Percentiles rank a stretch among this genome's conserved stretches.
Evolutionary conservation across 2,113 vertebrate species (phyloP).

Genomic region (Ranitomeya variabilis): DNA sequence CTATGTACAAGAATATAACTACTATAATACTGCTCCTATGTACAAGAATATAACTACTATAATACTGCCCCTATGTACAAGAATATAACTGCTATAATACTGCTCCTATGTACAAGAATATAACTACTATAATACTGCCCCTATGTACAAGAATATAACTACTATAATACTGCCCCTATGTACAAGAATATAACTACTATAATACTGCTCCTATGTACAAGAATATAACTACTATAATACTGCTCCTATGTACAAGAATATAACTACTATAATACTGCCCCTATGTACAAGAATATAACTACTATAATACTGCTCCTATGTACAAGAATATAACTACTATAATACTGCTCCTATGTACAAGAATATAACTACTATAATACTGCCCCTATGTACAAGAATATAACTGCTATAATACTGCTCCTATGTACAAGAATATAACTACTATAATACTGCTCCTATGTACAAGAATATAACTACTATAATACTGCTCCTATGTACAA

Average conservation of each 20-base stretch:
- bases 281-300: not conserved
- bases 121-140: not conserved
- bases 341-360: not conserved
- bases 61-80: too few species aligned
- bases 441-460: constrained; percentile 2
- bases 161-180: not conserved
- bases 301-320: not conserved
- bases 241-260: too few species aligned
- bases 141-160: not conserved
- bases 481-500: not conserved
- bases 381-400: too few species aligned
- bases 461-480: not conserved
- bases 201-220: not conserved
- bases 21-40: too few species aligned
- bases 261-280: not conserved
- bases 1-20: too few species aligned
- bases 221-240: not conserved
- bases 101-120: too few species aligned
- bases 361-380: not conserved
- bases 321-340: not conserved
- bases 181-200: not conserved
- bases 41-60: too few species aligned
- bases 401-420: not conserved
- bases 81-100: not conserved
- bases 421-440: not conserved